Evolutionary conservation across 2,888 invertebrate species (phyloP).

Genomic region (Notodonta dromedarius): DNA sequence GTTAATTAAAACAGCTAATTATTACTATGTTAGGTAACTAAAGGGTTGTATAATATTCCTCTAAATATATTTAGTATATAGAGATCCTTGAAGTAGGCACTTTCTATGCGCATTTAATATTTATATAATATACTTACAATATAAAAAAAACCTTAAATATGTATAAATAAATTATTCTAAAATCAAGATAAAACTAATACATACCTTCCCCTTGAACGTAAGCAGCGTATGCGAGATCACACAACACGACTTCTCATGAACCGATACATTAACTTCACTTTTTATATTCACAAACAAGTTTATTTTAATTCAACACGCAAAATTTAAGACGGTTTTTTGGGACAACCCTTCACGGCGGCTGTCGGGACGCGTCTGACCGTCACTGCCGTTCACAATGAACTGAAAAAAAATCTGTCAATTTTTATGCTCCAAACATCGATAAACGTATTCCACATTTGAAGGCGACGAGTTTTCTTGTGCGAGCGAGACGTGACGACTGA

Average conservation of each 20-base stretch:
- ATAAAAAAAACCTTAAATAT: background rate
- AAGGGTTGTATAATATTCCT: too few relatives aligned
- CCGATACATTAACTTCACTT: slow-evolving; percentile 50
- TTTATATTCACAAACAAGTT: slow-evolving; percentile 35
- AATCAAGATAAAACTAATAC: slow-evolving; percentile 17
- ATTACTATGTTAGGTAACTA: too few relatives aligned
- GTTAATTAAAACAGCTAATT: too few relatives aligned
- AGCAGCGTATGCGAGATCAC: slow-evolving; percentile 40
- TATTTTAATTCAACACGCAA: slow-evolving; percentile 39
- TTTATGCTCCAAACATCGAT: slow-evolving; percentile 83
- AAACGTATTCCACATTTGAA: slow-evolving; percentile 80
- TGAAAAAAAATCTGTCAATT: slow-evolving; percentile 84
- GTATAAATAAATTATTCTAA: slow-evolving; percentile 5
- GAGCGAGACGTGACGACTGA: slow-evolving; percentile 49
- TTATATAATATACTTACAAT: too few relatives aligned
- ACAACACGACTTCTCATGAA: slow-evolving; percentile 52
- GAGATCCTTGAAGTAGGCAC: too few relatives aligned
- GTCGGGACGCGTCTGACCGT: slow-evolving; percentile 54
- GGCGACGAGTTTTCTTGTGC: slow-evolving; percentile 73
- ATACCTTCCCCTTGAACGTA: slow-evolving; percentile 44
- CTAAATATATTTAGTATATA: too few relatives aligned
- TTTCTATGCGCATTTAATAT: too few relatives aligned
- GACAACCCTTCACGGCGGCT: slow-evolving; percentile 63
- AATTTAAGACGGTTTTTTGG: slow-evolving; percentile 50
- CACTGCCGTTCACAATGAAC: slow-evolving; percentile 71